These are phyloP conservation scores for Shargacucullia verbasci DNA, from an alignment of 2,888 invertebrate genomes.

Conservation along the genomic window DNA sequence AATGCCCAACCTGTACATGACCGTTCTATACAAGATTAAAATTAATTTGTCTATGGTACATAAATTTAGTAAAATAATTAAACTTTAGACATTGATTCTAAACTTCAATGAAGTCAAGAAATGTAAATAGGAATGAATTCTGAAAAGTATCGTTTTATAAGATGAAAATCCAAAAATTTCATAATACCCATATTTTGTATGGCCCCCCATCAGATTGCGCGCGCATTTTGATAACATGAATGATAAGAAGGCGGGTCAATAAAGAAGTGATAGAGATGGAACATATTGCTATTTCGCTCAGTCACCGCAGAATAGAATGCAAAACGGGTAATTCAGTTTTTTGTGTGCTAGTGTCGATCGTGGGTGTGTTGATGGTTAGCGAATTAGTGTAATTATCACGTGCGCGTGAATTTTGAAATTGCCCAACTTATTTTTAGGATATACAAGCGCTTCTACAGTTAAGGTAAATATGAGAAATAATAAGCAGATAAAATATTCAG, in stretches of 20 bases:
- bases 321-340: conserved; percentile 71
- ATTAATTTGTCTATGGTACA: background rate
- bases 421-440: conserved; percentile 8
- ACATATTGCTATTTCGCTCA: conserved; percentile 64
- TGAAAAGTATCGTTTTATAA: too few relatives aligned
- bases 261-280: conserved; percentile 67
- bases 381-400: conserved; percentile 68
- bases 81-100: too few relatives aligned
- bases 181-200: too few relatives aligned
- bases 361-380: conserved; percentile 66
- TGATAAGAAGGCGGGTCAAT: conserved; percentile 78
- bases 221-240: conserved; percentile 67
- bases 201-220: conserved; percentile 54
- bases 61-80: too few relatives aligned
- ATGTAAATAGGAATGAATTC: too few relatives aligned
- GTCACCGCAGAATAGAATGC: conserved; percentile 48
- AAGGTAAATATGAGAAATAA: conserved; percentile 33
- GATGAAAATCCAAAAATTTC: too few relatives aligned
- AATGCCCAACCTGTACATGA: too few relatives aligned
- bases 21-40: background rate
- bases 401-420: conserved; percentile 61
- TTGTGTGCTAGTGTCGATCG: conserved; percentile 62
- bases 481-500: background rate
- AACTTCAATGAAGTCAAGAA: too few relatives aligned
- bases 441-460: conserved; percentile 4